Conservation (phyloP, 2,113 vertebrate genomes). For the Eulemur macaco region DNA sequence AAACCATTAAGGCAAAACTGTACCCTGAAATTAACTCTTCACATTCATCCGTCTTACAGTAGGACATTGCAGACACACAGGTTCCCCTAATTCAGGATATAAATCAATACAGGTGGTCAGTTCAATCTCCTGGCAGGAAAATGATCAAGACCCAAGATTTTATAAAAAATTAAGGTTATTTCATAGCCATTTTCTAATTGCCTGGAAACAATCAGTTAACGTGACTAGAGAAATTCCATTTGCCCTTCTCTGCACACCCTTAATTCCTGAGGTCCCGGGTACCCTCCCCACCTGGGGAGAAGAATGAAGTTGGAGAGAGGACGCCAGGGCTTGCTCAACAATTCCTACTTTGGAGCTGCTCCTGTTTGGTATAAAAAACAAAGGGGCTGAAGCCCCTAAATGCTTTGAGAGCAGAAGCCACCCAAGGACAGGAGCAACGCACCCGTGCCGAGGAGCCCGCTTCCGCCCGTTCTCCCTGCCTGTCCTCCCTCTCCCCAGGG, state of each 20-base stretch:
- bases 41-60: slow-evolving; percentile 85
- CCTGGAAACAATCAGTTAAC: slow-evolving; percentile 17
- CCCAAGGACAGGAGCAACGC: not conserved
- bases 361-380: not conserved
- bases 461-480: not conserved
- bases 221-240: not conserved
- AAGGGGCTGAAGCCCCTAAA: not conserved
- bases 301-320: not conserved
- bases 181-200: slow-evolving; percentile 70
- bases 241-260: not conserved
- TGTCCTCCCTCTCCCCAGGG: not conserved
- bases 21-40: slow-evolving; percentile 83
- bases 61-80: slow-evolving; percentile 62
- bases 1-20: slow-evolving; percentile 84
- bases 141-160: slow-evolving; percentile 60
- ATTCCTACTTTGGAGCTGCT: not conserved
- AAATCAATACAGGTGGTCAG: slow-evolving; percentile 63
- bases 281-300: not conserved
- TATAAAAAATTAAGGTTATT: slow-evolving; percentile 67
- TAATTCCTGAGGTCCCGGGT: not conserved
- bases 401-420: not conserved
- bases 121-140: slow-evolving; percentile 56
- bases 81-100: slow-evolving; percentile 70
- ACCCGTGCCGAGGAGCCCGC: not conserved
- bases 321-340: not conserved